These are phyloP conservation scores for Lymantria monacha DNA, from an alignment of 2,888 invertebrate species.

Conservation along the genomic window DNA sequence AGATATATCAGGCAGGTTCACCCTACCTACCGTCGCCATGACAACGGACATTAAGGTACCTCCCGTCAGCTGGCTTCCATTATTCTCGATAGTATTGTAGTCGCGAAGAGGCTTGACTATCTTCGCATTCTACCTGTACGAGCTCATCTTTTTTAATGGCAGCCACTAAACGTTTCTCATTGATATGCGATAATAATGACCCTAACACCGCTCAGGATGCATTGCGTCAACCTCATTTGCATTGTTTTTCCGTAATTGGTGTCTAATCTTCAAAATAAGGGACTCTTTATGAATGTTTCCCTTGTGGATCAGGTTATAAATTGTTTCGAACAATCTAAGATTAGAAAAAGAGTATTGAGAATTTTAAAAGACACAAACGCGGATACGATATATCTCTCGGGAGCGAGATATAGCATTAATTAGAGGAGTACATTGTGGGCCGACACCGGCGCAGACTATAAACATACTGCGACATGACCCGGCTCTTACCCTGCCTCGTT, in stretches of 20 bases:
- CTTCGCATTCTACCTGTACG: conserved; percentile 62
- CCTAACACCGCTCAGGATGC: conserved; percentile 47
- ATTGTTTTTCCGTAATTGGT: conserved; percentile 49
- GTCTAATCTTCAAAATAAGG: conserved; percentile 36
- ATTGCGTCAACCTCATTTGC: conserved; percentile 48
- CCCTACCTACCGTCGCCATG: conserved; percentile 76
- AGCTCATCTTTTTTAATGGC: conserved; percentile 55
- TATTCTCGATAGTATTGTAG: conserved; percentile 68
- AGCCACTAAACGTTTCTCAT: conserved; percentile 55
- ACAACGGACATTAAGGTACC: conserved; percentile 74
- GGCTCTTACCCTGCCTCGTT: conserved; percentile 66
- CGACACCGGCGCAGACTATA: conserved; percentile 64
- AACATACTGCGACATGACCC: conserved; percentile 71
- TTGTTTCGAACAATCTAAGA: conserved; percentile 29
- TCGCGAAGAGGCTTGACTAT: conserved; percentile 58
- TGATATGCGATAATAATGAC: conserved; percentile 49
- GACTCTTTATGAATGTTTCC: conserved; percentile 29
- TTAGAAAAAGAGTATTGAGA: conserved; percentile 48
- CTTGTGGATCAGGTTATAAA: conserved; percentile 25
- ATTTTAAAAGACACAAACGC: conserved; percentile 48
- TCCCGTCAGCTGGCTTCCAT: conserved; percentile 81
- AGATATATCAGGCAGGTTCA: conserved; percentile 77
- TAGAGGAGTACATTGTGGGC: conserved; percentile 67
- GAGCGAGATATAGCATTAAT: conserved; percentile 68
- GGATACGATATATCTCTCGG: conserved; percentile 55